Evolutionary conservation across 2,888 invertebrate genomes (phyloP).

Genomic region (Zhuqinia jingwanae): DNA sequence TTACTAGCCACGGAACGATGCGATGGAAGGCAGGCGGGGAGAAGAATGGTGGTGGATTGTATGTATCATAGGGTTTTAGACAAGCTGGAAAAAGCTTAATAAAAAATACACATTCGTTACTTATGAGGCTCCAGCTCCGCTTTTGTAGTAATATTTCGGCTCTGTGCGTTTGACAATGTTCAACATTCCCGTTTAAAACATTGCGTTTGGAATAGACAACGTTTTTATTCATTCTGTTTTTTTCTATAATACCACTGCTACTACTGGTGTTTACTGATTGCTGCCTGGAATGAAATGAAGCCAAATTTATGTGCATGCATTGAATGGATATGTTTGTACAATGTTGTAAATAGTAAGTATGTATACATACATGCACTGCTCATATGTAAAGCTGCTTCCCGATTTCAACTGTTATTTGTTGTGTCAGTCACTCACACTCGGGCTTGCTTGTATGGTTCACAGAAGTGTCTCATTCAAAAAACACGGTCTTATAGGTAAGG

Average conservation of each 20-base stretch:
- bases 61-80: slow-evolving; percentile 25
- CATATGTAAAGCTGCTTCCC: not conserved
- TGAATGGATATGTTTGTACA: not conserved
- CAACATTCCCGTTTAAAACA: slow-evolving; percentile 10
- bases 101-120: slow-evolving; percentile 21
- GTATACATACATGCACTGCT: not conserved
- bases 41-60: slow-evolving; percentile 18
- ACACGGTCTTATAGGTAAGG: not conserved
- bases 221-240: too few species aligned
- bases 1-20: slow-evolving; percentile 23
- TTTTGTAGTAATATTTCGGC: not conserved
- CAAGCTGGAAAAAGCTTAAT: slow-evolving; percentile 24
- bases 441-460: not conserved
- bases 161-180: not conserved
- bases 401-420: slow-evolving; percentile 8
- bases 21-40: not conserved
- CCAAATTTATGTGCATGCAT: not conserved
- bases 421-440: slow-evolving; percentile 1
- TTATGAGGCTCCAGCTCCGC: not conserved
- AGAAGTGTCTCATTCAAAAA: not conserved
- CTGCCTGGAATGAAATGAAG: slow-evolving; percentile 6
- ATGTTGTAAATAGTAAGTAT: not conserved
- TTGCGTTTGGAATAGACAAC: too few species aligned
- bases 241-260: too few species aligned
- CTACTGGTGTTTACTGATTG: slow-evolving; percentile 9